Evolutionary conservation across 2,113 vertebrate genomes (phyloP).

Genomic region (Gallinago paraguaiae): DNA sequence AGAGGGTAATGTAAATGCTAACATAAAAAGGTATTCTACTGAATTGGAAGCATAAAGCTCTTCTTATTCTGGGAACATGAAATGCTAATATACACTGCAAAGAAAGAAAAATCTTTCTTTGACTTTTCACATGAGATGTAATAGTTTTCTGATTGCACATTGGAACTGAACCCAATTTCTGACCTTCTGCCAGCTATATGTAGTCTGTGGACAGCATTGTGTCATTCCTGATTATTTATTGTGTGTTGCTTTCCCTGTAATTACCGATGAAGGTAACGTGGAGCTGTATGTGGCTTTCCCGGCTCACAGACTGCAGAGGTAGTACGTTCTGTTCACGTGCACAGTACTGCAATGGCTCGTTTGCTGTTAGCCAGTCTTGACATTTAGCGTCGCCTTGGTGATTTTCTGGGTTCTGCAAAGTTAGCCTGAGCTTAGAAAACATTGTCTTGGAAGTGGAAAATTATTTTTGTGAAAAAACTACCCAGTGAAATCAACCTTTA

Average conservation of each 20-base stretch:
- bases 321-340: not conserved
- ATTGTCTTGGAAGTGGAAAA: not conserved
- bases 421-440: constrained; percentile 33
- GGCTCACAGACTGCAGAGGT: constrained; percentile 12
- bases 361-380: constrained; percentile 42
- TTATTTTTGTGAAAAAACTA: not conserved
- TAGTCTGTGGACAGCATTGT: not conserved
- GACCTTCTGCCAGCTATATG: not conserved
- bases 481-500: not conserved
- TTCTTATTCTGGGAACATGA: not conserved
- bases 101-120: not conserved
- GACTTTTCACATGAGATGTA: not conserved
- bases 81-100: not conserved
- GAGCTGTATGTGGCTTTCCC: not conserved
- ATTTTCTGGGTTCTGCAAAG: constrained; percentile 48
- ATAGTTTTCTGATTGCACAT: not conserved
- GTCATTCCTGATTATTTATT: not conserved
- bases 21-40: not conserved
- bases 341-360: not conserved
- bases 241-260: not conserved
- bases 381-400: constrained; percentile 67
- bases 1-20: not conserved
- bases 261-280: not conserved
- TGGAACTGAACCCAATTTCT: not conserved
- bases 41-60: not conserved